Percentiles rank a stretch among this genome's conserved stretches.
phyloP scores from a whole-genome alignment of 2,888 invertebrate genomes.

The Sympetrum striolatum region DNA sequence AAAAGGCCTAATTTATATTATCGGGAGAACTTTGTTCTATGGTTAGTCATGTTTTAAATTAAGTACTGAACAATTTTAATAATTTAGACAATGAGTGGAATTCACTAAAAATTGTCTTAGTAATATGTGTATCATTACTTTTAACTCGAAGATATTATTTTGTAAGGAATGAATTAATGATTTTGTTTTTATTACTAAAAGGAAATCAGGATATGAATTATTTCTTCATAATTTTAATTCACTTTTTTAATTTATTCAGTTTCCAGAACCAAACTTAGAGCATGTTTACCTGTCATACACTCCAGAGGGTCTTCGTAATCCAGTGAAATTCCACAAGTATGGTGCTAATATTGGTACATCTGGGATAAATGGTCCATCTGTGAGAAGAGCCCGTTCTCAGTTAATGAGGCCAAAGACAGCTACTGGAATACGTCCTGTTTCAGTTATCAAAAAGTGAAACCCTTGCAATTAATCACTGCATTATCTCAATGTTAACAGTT shows the following conservation, averaged over 20 bases:
- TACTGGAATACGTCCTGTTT: not conserved
- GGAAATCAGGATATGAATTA: too few relatives aligned
- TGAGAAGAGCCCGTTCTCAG: conserved; percentile 16
- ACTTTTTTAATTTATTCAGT: conserved; percentile 55
- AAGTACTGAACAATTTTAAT: too few relatives aligned
- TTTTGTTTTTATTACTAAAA: too few relatives aligned
- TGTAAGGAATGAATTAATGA: too few relatives aligned
- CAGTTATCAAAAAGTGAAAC: not conserved
- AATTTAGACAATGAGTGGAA: too few relatives aligned
- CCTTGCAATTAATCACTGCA: not conserved
- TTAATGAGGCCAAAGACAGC: conserved; percentile 22
- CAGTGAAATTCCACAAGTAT: conserved; percentile 52
- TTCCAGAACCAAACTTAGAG: conserved; percentile 69
- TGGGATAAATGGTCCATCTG: not conserved
- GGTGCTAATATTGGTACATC: not conserved
- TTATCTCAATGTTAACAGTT: not conserved
- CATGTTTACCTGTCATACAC: conserved; percentile 73
- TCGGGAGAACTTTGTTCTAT: too few relatives aligned
- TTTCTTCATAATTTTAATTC: not conserved
- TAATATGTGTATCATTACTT: too few relatives aligned
- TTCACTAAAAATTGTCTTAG: too few relatives aligned
- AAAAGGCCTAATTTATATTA: too few relatives aligned
- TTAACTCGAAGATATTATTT: too few relatives aligned
- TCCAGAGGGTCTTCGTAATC: conserved; percentile 64
- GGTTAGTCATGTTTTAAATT: too few relatives aligned